Percentiles rank a stretch among this genome's conserved stretches.
Evolutionary conservation across 2,797 vertebrate species (phyloP).

Genomic region (Bradypodion ventrale): DNA sequence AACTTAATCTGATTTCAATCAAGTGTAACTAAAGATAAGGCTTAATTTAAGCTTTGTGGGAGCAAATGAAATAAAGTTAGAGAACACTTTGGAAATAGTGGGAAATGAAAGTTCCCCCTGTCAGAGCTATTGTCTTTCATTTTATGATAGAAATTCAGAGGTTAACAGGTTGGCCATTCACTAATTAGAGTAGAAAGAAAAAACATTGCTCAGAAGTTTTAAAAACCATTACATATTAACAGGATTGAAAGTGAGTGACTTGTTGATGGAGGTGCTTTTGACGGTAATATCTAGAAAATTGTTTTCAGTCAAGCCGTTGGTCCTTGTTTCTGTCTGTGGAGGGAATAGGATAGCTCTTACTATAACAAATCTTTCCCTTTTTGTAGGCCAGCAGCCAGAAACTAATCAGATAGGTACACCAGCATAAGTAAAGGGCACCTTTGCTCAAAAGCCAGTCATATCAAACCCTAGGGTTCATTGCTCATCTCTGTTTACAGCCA

Average conservation of each 20-base stretch:
- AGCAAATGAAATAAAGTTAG: constrained; percentile 44
- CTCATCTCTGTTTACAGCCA: too few relatives aligned
- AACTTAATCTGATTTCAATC: constrained; percentile 36
- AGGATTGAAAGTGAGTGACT: constrained; percentile 38
- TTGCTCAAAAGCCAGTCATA: too few relatives aligned
- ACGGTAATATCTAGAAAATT: constrained; percentile 17
- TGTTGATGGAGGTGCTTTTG: constrained; percentile 28
- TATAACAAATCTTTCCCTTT: too few relatives aligned
- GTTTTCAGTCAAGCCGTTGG: constrained; percentile 47
- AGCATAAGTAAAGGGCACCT: too few relatives aligned
- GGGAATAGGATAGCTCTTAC: neutral
- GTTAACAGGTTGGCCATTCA: constrained; percentile 53
- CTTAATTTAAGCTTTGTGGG: too few relatives aligned
- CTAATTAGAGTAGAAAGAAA: constrained; percentile 31
- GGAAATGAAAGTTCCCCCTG: constrained; percentile 49
- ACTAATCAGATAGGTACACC: too few relatives aligned
- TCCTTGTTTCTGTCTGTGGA: neutral
- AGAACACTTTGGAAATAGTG: constrained; percentile 28
- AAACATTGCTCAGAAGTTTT: constrained; percentile 49
- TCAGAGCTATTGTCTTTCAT: constrained; percentile 43
- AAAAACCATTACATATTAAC: constrained; percentile 52
- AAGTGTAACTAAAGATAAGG: constrained; percentile 55
- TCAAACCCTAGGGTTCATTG: too few relatives aligned
- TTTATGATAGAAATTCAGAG: constrained; percentile 41
- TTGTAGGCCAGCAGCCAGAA: too few relatives aligned